Evolutionary conservation across 2,888 invertebrate species (phyloP).

Genomic region (Amphipoea oculea): DNA sequence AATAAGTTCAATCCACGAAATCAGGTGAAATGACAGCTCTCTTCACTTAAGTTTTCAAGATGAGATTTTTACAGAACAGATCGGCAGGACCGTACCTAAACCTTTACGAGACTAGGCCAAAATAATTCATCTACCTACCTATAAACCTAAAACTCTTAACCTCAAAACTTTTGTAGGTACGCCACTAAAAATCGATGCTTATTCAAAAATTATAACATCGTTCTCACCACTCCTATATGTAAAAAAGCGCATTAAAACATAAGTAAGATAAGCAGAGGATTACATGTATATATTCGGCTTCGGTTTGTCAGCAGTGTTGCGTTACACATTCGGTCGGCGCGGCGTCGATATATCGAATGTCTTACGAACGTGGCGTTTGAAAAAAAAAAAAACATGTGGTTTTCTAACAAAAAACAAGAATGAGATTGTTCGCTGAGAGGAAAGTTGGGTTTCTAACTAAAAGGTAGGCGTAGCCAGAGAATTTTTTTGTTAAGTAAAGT

Average conservation of each 20-base stretch:
- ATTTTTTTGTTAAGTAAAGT: neutral
- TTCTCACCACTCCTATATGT: neutral
- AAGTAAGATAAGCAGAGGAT: slow-evolving; percentile 56
- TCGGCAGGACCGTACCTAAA: neutral
- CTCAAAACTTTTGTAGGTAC: no score
- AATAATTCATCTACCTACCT: neutral
- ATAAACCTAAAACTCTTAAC: neutral
- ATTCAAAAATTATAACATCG: neutral
- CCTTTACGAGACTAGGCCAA: neutral
- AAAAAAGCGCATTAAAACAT: slow-evolving; percentile 33
- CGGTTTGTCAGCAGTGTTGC: slow-evolving; percentile 45
- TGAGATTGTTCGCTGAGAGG: slow-evolving; percentile 6
- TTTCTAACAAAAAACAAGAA: slow-evolving; percentile 51
- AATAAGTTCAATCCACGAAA: no score
- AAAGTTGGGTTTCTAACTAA: neutral
- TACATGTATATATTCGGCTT: slow-evolving; percentile 57
- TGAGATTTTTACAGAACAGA: neutral
- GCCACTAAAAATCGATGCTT: neutral
- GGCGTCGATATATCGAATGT: slow-evolving; percentile 51
- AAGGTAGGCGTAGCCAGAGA: no score
- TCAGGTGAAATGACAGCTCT: neutral
- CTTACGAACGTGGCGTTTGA: slow-evolving; percentile 31
- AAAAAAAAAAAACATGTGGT: slow-evolving; percentile 45
- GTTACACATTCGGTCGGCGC: slow-evolving; percentile 42
- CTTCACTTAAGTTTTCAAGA: neutral